Evolutionary conservation across 2,888 invertebrate genomes (phyloP), one percentile per base, ranked within the genome.

Genomic region (Ischnus inquisitorius): DNA sequence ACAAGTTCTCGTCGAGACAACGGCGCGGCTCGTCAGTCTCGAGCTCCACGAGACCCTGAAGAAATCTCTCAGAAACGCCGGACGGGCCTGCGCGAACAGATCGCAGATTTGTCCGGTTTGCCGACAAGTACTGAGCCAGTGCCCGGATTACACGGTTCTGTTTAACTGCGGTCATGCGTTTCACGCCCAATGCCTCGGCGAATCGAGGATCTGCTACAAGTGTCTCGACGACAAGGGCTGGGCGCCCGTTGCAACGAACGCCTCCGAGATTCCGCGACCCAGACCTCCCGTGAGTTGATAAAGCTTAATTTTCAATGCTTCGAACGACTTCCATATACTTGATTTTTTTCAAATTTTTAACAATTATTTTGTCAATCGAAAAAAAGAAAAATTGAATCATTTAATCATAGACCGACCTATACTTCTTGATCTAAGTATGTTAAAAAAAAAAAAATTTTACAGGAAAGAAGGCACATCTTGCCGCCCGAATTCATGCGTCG

Each of bases 1-100:
- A 92, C 95, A 96, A 90, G 95, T 96, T 65, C 94, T 97, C 88
- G 94, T 97, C 87, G 95, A 95, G 87, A 96, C 96, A 0, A 96
- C 96, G 3, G 95, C 96, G 64, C 95, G 95, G 85, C 93, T 96
- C 57, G 94, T 97, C 57, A 96, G 96, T 87, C 94, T 95, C 75
- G 97, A 97, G 94, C 94, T 97, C 71, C 97, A 97, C 90, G 94
- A 94, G 74, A 89, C 91, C 34, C 84, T 93, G 28, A 92, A 93
- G 86, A 91, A 88, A 76, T 88, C 92, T 25, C 87, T 93, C 34
- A 93, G 92, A 46, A 89, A 92, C 22, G 90, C 93, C 39, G 92
- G 92, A 28, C 92, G 86, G 85, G 93, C 91, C n/a, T 91, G 90
- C 74, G 86, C 89, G 3, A 91, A 89, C 48, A 82, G 86, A 71